phyloP scores from a whole-genome alignment of 2,888 invertebrate species.

The Acanthosepion pharaonis region DNA sequence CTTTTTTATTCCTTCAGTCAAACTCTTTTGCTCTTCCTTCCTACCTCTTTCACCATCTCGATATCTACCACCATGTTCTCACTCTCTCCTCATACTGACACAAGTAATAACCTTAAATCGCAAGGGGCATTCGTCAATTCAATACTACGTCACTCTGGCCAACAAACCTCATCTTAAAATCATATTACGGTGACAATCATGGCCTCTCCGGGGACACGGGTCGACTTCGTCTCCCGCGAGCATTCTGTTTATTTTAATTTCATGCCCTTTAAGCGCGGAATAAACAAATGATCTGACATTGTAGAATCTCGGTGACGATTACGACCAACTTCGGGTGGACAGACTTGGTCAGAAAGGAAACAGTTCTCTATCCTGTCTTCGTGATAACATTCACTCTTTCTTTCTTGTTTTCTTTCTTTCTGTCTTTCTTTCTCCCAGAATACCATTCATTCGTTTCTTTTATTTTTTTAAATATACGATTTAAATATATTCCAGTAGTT shows the following conservation, averaged over 20 bases:
- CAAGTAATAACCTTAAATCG: constrained; percentile 33
- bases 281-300: constrained; percentile 22
- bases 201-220: constrained; percentile 21
- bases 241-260: constrained; percentile 33
- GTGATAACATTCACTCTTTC: neutral
- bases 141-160: constrained; percentile 33
- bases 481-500: neutral
- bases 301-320: constrained; percentile 10
- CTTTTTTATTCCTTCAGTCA: neutral
- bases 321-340: constrained; percentile 13
- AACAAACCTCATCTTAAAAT: constrained; percentile 33
- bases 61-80: neutral
- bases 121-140: constrained; percentile 33
- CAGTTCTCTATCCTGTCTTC: neutral
- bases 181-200: constrained; percentile 33
- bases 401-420: neutral
- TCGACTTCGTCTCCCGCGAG: constrained; percentile 8
- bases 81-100: neutral
- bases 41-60: neutral
- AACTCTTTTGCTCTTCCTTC: neutral
- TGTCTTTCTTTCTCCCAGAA: neutral
- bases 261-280: constrained; percentile 33
- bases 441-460: neutral
- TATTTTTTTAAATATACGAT: neutral
- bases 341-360: neutral